These are phyloP conservation scores for Andrena fulva DNA, from an alignment of 2,888 invertebrate genomes.

Conservation along the genomic window DNA sequence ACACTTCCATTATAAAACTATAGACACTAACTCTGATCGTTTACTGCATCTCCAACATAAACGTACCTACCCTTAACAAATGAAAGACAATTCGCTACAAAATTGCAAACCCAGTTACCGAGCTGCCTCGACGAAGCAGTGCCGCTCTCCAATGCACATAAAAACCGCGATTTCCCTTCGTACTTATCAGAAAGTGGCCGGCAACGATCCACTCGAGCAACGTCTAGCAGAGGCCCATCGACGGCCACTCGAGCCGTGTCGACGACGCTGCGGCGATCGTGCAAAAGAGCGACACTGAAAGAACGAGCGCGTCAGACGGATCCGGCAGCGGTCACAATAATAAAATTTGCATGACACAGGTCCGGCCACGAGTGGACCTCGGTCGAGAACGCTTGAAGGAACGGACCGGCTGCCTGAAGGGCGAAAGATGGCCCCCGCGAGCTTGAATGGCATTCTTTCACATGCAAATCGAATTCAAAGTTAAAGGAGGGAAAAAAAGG, in stretches of 20 bases:
- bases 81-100: too few relatives aligned
- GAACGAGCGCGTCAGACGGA: slow-evolving; percentile 30
- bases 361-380: slow-evolving; percentile 53
- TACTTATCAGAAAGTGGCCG: not conserved
- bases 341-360: slow-evolving; percentile 67
- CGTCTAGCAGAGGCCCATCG: not conserved
- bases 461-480: slow-evolving; percentile 70
- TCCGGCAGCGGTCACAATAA: slow-evolving; percentile 53
- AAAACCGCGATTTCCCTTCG: not conserved
- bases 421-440: slow-evolving; percentile 29
- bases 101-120: too few relatives aligned
- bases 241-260: slow-evolving; percentile 18
- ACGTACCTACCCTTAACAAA: too few relatives aligned
- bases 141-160: too few relatives aligned
- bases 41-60: too few relatives aligned
- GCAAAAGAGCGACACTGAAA: slow-evolving; percentile 35
- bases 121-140: too few relatives aligned
- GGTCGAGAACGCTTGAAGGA: slow-evolving; percentile 38
- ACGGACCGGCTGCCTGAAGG: slow-evolving; percentile 21
- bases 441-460: slow-evolving; percentile 70
- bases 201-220: slow-evolving; percentile 9
- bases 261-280: slow-evolving; percentile 32
- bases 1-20: too few relatives aligned
- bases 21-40: too few relatives aligned
- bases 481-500: slow-evolving; percentile 11